phyloP scores from a whole-genome alignment of 2,113 vertebrate genomes.

The Scophthalmus maximus region DNA sequence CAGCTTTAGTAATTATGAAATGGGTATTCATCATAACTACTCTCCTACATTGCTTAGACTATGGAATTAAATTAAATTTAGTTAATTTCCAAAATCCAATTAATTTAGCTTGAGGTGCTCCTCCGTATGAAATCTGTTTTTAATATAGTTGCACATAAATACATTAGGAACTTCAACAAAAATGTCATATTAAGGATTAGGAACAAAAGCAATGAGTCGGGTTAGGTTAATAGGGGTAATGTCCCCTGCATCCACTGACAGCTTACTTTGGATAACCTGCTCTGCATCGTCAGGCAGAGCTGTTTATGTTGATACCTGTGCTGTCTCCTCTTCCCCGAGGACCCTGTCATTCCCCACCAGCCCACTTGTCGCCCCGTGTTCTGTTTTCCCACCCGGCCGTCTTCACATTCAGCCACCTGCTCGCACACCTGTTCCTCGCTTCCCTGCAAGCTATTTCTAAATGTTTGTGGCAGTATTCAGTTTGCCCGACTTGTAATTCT shows the following conservation, averaged over 20 bases:
- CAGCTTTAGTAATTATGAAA: background rate
- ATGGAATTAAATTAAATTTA: background rate
- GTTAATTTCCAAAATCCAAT: background rate
- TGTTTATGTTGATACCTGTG: background rate
- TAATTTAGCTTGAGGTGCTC: background rate
- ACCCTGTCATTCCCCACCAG: constrained; percentile 29
- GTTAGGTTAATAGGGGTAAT: background rate
- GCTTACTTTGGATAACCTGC: background rate
- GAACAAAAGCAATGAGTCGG: background rate
- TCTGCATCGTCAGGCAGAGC: background rate
- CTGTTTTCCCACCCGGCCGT: constrained; percentile 24
- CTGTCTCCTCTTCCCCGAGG: background rate
- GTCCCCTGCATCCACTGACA: background rate
- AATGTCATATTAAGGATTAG: background rate
- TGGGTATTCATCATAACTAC: background rate
- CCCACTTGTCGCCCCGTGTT: constrained; percentile 18
- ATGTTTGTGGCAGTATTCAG: background rate
- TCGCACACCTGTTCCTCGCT: constrained; percentile 34
- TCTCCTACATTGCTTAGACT: background rate
- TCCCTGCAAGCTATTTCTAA: constrained; percentile 10
- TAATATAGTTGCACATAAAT: background rate
- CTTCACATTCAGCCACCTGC: constrained; percentile 45
- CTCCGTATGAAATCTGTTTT: background rate
- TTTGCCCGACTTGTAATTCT: background rate
- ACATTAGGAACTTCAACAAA: background rate